A percentile compares a stretch with the other conserved stretches of the same genome.
Evolutionary conservation across 1,140 invertebrate genomes (phyloP).

Genomic region (Trachymyrmex septentrionalis): DNA sequence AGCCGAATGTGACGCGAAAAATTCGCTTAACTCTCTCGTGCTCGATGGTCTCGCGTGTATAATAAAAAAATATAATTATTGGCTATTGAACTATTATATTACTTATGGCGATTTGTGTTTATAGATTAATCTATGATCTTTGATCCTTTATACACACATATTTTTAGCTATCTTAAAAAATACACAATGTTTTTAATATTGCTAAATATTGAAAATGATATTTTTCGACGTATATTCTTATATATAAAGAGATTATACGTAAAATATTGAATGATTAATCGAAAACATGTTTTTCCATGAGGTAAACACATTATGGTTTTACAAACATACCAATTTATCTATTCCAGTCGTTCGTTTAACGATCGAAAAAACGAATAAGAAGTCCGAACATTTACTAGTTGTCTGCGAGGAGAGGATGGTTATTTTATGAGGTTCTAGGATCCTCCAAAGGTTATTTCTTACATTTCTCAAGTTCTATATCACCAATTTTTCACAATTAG

Average conservation of each 20-base stretch:
- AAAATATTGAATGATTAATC: constrained; percentile 5
- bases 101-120: constrained; percentile 4
- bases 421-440: not conserved
- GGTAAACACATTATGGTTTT: not conserved
- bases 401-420: not conserved
- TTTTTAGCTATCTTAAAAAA: not conserved
- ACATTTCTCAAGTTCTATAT: not conserved
- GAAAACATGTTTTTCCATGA: not conserved
- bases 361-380: constrained; percentile 26
- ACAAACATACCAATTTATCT: constrained; percentile 32
- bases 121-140: not conserved
- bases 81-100: not conserved
- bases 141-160: not conserved
- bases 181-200: not conserved
- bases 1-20: constrained; percentile 52
- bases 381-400: not conserved
- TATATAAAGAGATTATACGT: not conserved
- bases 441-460: not conserved
- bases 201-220: not conserved
- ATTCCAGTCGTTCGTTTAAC: constrained; percentile 24
- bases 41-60: not conserved
- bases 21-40: constrained; percentile 16
- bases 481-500: constrained; percentile 3
- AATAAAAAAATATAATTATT: constrained; percentile 49
- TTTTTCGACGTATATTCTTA: not conserved